Evolutionary conservation across 2,797 vertebrate species (phyloP).

Genomic region (Lepilemur septentrionalis): DNA sequence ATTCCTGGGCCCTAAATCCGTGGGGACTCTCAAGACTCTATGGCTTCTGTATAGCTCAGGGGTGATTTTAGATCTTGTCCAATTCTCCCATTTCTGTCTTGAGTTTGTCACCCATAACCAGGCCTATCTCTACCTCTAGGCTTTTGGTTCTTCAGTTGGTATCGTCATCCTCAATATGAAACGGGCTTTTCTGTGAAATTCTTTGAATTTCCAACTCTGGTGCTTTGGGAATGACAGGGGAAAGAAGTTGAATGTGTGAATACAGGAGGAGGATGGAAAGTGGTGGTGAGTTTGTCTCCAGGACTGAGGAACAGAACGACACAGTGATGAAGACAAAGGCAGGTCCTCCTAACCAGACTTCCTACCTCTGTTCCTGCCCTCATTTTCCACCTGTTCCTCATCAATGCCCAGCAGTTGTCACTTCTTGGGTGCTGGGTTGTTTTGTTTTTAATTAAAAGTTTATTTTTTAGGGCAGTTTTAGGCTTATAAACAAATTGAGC

Average conservation of each 20-base stretch:
- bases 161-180: slow-evolving; percentile 50
- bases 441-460: background rate
- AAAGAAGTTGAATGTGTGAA: background rate
- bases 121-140: background rate
- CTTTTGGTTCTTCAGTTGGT: background rate
- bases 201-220: background rate
- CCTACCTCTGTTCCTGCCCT: rapidly evolving
- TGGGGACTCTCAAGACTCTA: background rate
- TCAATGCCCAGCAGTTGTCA: slow-evolving; percentile 9
- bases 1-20: too few relatives aligned
- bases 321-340: background rate
- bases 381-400: background rate
- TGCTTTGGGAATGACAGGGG: background rate
- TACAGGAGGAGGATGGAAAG: rapidly evolving
- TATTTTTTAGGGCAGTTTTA: background rate
- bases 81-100: background rate
- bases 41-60: background rate
- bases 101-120: background rate
- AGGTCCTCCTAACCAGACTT: background rate
- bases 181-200: slow-evolving; percentile 75
- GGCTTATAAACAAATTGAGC: background rate
- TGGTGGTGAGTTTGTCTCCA: background rate
- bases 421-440: background rate
- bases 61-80: rapidly evolving
- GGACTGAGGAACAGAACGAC: background rate